Evolutionary conservation across 2,113 vertebrate species (phyloP).

Genomic region (Chamaea fasciata): DNA sequence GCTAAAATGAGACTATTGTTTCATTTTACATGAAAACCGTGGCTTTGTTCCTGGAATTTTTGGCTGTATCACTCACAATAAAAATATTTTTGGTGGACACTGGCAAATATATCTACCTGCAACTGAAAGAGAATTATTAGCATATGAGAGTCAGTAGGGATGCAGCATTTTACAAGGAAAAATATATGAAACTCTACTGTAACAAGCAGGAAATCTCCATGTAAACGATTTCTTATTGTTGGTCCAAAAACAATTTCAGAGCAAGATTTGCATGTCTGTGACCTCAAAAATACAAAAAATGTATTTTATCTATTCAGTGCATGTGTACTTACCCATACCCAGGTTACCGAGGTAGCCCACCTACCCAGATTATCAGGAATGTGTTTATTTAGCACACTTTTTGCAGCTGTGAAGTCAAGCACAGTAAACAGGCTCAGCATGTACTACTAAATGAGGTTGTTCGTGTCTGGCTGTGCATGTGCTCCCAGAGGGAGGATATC

Average conservation of each 20-base stretch:
- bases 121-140: neutral
- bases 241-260: neutral
- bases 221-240: neutral
- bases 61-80: neutral
- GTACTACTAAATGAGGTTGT: neutral
- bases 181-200: neutral
- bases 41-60: neutral
- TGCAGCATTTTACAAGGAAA: neutral
- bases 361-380: neutral
- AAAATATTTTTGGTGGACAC: neutral
- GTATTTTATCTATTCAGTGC: neutral
- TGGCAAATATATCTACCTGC: neutral
- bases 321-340: too few species aligned
- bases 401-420: neutral
- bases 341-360: neutral
- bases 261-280: neutral
- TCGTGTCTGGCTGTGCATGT: neutral
- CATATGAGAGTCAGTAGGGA: neutral
- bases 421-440: neutral
- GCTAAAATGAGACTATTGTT: neutral
- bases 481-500: neutral
- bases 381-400: neutral
- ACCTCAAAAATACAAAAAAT: neutral
- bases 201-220: neutral
- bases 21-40: neutral